Conservation (phyloP, 2,797 vertebrate species). For the Cossypha caffra region DNA sequence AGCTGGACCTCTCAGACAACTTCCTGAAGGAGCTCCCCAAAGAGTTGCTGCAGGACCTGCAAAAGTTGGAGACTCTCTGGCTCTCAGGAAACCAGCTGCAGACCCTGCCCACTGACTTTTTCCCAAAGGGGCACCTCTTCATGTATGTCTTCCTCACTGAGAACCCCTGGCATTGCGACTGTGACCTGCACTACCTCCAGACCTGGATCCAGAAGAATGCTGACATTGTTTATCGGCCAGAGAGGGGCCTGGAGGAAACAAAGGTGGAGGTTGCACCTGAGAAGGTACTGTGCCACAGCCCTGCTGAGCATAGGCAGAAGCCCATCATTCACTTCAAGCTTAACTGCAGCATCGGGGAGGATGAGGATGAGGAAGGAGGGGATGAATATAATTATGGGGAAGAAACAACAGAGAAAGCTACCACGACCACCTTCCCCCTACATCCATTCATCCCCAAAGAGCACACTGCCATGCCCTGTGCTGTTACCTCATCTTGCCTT, state of each 20-base stretch:
- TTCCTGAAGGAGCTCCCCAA: constrained; percentile 83
- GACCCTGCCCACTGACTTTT: not conserved
- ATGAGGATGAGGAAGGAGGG: not conserved
- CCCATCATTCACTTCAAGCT: not conserved
- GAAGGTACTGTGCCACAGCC: constrained; percentile 40
- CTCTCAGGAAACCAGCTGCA: constrained; percentile 77
- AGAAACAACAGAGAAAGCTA: not conserved
- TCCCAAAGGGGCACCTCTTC: not conserved
- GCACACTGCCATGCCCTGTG: accelerated
- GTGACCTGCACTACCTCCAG: constrained; percentile 22
- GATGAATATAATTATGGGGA: not conserved
- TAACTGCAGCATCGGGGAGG: not conserved
- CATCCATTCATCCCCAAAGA: not conserved
- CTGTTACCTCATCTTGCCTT: not conserved
- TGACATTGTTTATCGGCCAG: not conserved
- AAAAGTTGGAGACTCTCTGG: constrained; percentile 80
- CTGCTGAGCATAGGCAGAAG: not conserved
- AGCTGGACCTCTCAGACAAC: constrained; percentile 91
- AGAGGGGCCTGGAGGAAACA: not conserved
- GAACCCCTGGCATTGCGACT: constrained; percentile 49
- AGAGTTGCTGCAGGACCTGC: constrained; percentile 81
- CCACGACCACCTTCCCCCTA: accelerated
- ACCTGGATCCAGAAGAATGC: not conserved
- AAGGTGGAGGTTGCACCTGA: not conserved
- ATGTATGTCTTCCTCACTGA: constrained; percentile 38